phyloP scores from a whole-genome alignment of 2,797 vertebrate species.

The Cirrhinus mrigala region DNA sequence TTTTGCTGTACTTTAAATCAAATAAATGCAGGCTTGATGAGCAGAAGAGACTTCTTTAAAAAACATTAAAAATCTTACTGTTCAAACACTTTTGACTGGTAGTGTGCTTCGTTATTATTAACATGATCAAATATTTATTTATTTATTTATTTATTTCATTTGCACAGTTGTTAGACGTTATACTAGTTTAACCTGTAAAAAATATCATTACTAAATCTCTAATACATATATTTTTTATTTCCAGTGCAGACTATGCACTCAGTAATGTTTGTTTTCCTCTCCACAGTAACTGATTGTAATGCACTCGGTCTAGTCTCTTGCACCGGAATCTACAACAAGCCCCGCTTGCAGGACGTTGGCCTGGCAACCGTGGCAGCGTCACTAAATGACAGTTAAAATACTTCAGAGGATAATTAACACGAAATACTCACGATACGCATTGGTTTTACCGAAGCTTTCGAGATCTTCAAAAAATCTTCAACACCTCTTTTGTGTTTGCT shows the following conservation, averaged over 20 bases:
- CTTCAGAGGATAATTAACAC: constrained; percentile 44
- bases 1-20: no score
- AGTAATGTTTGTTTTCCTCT: constrained; percentile 20
- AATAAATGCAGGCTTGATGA: no score
- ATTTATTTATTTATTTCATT: neutral
- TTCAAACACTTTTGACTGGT: no score
- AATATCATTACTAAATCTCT: neutral
- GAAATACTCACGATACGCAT: neutral
- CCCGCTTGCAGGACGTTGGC: constrained; percentile 48
- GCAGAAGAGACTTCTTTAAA: no score
- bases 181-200: neutral
- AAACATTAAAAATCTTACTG: no score
- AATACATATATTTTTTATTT: neutral
- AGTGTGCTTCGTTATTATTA: no score
- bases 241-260: neutral
- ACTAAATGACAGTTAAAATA: constrained; percentile 39
- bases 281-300: neutral
- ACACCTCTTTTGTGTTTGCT: neutral
- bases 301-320: constrained; percentile 2
- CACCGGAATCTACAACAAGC: constrained; percentile 30
- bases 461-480: neutral
- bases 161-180: neutral
- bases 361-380: constrained; percentile 70
- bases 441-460: neutral
- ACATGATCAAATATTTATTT: neutral